A percentile compares a stretch with the other conserved stretches of the same genome.
Evolutionary conservation across 2,797 vertebrate species (phyloP).

Genomic region (Monodelphis domestica): DNA sequence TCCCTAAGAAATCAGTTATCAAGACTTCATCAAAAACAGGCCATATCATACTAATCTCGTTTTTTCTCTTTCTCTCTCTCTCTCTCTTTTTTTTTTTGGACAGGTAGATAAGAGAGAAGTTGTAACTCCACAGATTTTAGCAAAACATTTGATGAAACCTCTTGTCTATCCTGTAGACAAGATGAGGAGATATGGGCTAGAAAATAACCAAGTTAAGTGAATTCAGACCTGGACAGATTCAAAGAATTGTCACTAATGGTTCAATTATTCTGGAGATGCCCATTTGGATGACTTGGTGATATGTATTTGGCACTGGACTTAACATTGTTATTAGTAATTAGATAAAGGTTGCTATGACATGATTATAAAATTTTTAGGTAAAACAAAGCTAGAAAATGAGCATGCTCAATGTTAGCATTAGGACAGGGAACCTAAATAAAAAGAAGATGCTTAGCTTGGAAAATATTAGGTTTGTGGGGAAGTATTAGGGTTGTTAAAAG

Average conservation of each 20-base stretch:
- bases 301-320: neutral
- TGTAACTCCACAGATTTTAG: neutral
- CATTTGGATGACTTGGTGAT: neutral
- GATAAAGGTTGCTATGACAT: neutral
- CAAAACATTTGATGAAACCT: neutral
- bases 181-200: no score
- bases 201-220: neutral
- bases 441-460: neutral
- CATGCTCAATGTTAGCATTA: neutral
- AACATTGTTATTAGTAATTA: neutral
- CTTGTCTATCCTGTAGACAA: neutral
- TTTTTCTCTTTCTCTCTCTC: no score
- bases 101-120: neutral
- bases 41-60: no score
- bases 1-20: neutral
- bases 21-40: no score
- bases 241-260: neutral
- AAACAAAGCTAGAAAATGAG: neutral
- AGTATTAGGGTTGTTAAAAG: neutral
- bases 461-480: neutral
- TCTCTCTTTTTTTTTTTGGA: no score
- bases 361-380: neutral
- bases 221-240: neutral
- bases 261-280: neutral
- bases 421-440: neutral